A percentile compares a stretch with the other conserved stretches of the same genome.
Evolutionary conservation across 2,888 invertebrate species (phyloP).

Genomic region (Mythimna impura): DNA sequence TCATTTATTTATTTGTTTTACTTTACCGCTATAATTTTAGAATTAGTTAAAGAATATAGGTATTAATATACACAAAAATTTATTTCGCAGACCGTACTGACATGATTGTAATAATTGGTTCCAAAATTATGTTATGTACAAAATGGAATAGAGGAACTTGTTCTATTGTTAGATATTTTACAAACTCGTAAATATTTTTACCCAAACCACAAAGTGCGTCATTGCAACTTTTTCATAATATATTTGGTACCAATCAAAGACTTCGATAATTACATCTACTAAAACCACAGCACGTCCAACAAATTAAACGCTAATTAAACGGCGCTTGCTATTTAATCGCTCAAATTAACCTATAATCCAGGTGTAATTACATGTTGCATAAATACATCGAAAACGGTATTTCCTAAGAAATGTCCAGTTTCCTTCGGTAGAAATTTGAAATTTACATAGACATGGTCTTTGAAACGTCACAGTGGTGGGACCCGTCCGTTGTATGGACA

Average conservation of each 20-base stretch:
- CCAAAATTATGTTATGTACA: neutral
- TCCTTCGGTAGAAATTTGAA: conserved; percentile 74
- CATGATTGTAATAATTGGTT: too few relatives aligned
- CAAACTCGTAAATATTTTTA: neutral
- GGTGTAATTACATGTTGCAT: conserved; percentile 57
- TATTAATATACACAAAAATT: too few relatives aligned
- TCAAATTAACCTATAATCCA: conserved; percentile 58
- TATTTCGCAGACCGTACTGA: too few relatives aligned
- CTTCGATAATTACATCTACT: conserved; percentile 30
- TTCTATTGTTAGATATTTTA: neutral
- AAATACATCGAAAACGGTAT: conserved; percentile 63
- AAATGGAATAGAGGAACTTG: neutral
- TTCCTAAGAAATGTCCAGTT: conserved; percentile 64
- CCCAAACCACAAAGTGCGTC: conserved; percentile 24
- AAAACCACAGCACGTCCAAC: conserved; percentile 39
- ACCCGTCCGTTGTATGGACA: conserved; percentile 63
- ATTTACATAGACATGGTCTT: conserved; percentile 74
- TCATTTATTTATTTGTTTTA: too few relatives aligned
- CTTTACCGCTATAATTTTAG: too few relatives aligned
- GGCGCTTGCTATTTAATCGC: conserved; percentile 53
- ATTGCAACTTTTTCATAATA: conserved; percentile 6
- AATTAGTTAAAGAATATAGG: too few relatives aligned
- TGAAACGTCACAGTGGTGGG: conserved; percentile 64
- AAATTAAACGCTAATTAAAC: conserved; percentile 57
- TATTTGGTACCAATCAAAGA: conserved; percentile 20